Evolutionary conservation across 2,797 vertebrate species (phyloP).

Genomic region (Coreius guichenoti): DNA sequence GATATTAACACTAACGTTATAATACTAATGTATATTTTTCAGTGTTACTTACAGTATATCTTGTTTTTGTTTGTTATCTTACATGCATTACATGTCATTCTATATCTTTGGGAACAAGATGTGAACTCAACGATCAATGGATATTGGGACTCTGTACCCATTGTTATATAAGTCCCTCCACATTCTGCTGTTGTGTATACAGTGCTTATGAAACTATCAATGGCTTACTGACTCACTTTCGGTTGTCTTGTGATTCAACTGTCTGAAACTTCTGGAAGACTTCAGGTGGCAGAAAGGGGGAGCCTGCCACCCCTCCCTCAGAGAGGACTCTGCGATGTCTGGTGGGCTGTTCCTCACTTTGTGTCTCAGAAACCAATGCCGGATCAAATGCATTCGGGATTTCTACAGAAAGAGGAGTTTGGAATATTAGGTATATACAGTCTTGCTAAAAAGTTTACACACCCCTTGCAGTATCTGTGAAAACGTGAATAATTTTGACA

Average conservation of each 20-base stretch:
- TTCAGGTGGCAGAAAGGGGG: slow-evolving; percentile 87
- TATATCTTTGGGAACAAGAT: slow-evolving; percentile 22
- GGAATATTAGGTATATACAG: neutral
- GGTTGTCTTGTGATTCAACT: slow-evolving; percentile 74
- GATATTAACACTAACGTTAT: neutral
- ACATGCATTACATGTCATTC: neutral
- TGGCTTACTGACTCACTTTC: slow-evolving; percentile 84
- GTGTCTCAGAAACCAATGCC: neutral
- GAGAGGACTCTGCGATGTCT: slow-evolving; percentile 81
- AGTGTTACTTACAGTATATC: neutral
- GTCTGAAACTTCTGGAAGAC: slow-evolving; percentile 90
- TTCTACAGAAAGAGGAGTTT: slow-evolving; percentile 35
- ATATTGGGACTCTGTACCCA: slow-evolving; percentile 7
- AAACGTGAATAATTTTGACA: too few relatives aligned
- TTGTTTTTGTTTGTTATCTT: slow-evolving; percentile 36
- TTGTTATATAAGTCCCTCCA: neutral
- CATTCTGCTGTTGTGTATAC: slow-evolving; percentile 8
- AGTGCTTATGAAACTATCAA: slow-evolving; percentile 41
- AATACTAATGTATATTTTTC: neutral
- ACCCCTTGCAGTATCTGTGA: too few relatives aligned
- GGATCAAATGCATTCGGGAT: slow-evolving; percentile 47
- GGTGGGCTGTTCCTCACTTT: slow-evolving; percentile 56
- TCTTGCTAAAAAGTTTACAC: too few relatives aligned
- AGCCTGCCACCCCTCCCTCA: slow-evolving; percentile 79
- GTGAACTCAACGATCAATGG: slow-evolving; percentile 30